phyloP scores from a whole-genome alignment of 2,797 vertebrate species.

The Enteromius thamalakanensis region DNA sequence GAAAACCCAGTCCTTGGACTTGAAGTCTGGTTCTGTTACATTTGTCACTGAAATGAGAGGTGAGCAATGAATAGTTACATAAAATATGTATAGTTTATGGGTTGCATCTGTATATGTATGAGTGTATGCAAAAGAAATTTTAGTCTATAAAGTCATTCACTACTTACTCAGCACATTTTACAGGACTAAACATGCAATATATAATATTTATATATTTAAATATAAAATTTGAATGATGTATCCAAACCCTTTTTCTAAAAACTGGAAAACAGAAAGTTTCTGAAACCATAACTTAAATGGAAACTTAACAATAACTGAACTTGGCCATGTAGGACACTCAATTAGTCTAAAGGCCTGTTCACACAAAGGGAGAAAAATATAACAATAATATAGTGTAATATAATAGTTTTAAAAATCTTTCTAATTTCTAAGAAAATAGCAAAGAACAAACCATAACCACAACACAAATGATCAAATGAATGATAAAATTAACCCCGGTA shows the following conservation, averaged over 20 bases:
- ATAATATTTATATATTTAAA: not conserved
- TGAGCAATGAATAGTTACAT: not conserved
- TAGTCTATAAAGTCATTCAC: not conserved
- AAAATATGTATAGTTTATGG: not conserved
- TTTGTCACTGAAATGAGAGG: constrained; percentile 82
- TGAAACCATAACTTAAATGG: not conserved
- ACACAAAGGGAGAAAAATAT: not conserved
- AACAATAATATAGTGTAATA: not conserved
- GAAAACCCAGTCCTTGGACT: constrained; percentile 99
- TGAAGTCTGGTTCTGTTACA: constrained; percentile 93
- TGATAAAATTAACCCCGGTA: not conserved
- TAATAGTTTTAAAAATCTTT: not conserved
- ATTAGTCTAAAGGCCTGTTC: not conserved
- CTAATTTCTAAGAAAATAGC: not conserved
- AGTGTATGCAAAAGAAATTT: not conserved
- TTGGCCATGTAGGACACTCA: not conserved
- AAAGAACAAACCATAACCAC: not conserved
- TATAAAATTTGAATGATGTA: not conserved
- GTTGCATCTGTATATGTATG: not conserved
- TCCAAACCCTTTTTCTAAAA: not conserved
- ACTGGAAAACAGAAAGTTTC: not conserved
- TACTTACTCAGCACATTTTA: not conserved
- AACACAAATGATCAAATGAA: not conserved
- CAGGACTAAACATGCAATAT: not conserved
- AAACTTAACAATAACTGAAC: not conserved